phyloP scores from a whole-genome alignment of 2,113 vertebrate genomes.

The Sitta europaea region DNA sequence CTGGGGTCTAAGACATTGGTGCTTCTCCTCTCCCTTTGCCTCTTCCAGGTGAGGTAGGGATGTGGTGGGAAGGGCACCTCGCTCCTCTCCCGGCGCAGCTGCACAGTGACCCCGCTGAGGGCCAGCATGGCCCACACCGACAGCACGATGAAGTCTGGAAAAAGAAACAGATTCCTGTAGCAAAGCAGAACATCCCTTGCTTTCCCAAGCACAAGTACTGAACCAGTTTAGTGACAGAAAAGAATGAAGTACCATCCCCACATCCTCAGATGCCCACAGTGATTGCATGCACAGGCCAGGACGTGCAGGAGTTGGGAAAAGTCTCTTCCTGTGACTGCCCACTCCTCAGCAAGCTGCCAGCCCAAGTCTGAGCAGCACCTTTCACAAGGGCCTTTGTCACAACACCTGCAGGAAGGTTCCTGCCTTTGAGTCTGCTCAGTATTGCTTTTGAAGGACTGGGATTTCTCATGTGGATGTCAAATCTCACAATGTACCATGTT shows the following conservation, averaged over 20 bases:
- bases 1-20: slow-evolving; percentile 95
- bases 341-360: background rate
- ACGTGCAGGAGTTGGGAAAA: background rate
- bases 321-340: background rate
- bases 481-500: background rate
- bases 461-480: background rate
- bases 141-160: slow-evolving; percentile 84
- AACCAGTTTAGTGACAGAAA: background rate
- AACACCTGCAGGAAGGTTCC: background rate
- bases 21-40: slow-evolving; percentile 86
- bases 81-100: slow-evolving; percentile 83
- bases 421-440: background rate
- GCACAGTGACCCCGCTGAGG: slow-evolving; percentile 77
- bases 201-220: background rate
- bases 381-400: background rate
- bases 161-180: background rate
- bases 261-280: background rate
- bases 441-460: background rate
- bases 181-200: background rate
- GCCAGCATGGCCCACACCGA: slow-evolving; percentile 85
- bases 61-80: slow-evolving; percentile 86
- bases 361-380: background rate
- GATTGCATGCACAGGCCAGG: background rate
- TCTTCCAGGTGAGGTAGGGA: slow-evolving; percentile 88
- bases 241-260: background rate